phyloP scores from a whole-genome alignment of 2,888 invertebrate species.

The Heliconius ethilla region DNA sequence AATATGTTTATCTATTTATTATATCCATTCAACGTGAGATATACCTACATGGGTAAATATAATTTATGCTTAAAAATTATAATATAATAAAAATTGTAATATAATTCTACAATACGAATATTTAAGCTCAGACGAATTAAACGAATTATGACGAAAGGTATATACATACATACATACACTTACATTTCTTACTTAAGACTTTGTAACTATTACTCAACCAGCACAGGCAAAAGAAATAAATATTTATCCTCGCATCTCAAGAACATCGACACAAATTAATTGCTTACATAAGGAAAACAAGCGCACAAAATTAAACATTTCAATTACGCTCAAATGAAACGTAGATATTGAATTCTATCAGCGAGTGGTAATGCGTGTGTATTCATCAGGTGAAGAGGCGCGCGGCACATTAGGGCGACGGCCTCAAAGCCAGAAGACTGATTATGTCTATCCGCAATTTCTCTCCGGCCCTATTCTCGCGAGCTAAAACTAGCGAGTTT shows the following conservation, averaged over 20 bases:
- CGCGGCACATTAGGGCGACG: conserved; percentile 76
- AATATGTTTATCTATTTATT: neutral
- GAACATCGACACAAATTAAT: conserved; percentile 3
- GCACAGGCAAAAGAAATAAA: neutral
- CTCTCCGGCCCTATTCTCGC: conserved; percentile 80
- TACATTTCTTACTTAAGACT: neutral
- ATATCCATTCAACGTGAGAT: neutral
- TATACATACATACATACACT: too few relatives aligned
- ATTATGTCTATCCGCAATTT: conserved; percentile 82
- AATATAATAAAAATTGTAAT: too few relatives aligned
- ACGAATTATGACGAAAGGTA: too few relatives aligned
- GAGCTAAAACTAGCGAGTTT: conserved; percentile 82
- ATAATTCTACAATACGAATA: too few relatives aligned
- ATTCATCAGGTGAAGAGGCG: conserved; percentile 78
- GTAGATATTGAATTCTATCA: conserved; percentile 59
- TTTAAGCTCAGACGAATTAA: too few relatives aligned
- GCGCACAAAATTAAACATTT: conserved; percentile 48
- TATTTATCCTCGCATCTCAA: neutral
- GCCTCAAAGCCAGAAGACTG: conserved; percentile 83
- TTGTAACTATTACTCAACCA: neutral
- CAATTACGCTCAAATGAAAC: conserved; percentile 56
- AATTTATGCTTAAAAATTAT: too few relatives aligned
- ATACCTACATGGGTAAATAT: too few relatives aligned
- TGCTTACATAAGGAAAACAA: conserved; percentile 33
- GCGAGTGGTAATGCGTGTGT: conserved; percentile 63